A percentile compares a stretch with the other conserved stretches of the same genome.
These are phyloP conservation scores for Macrosteles quadrilineatus DNA, from an alignment of 1,140 invertebrate species.

Conservation along the genomic window DNA sequence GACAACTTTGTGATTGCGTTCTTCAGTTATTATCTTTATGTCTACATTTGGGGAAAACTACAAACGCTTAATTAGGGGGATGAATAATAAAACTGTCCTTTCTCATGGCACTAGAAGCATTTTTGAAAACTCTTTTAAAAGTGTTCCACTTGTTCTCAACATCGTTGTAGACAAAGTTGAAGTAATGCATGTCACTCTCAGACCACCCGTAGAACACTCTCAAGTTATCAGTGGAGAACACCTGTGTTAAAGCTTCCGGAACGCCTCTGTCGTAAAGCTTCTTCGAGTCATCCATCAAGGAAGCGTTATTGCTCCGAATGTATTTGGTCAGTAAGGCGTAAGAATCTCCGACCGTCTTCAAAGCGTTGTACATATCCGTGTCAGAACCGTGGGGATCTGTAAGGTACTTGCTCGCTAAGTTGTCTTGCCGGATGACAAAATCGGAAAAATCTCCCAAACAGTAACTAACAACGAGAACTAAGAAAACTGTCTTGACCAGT, in stretches of 20 bases:
- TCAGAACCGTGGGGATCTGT: conserved; percentile 6
- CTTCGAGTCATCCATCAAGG: background rate
- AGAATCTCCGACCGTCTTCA: background rate
- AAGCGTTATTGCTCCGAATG: background rate
- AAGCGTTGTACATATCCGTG: background rate
- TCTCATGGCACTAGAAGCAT: background rate
- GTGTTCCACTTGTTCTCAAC: background rate
- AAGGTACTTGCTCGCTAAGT: background rate
- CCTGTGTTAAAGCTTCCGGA: background rate
- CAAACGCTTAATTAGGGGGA: too few species aligned
- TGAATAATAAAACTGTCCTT: too few species aligned
- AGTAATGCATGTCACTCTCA: background rate
- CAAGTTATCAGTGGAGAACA: background rate
- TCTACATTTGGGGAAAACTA: too few species aligned
- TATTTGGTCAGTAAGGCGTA: background rate
- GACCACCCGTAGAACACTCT: background rate
- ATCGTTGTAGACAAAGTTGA: conserved; percentile 2
- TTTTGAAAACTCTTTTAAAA: conserved; percentile 11
- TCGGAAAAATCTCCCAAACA: background rate
- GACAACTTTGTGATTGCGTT: too few species aligned
- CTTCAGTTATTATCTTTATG: too few species aligned
- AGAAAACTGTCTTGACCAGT: background rate
- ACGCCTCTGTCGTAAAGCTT: background rate
- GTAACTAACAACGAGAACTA: background rate
- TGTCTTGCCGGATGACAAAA: background rate